Evolutionary conservation across 2,888 invertebrate species (phyloP), one percentile per base, ranked within the genome.

Genomic region (Azorinus chamasolen): DNA sequence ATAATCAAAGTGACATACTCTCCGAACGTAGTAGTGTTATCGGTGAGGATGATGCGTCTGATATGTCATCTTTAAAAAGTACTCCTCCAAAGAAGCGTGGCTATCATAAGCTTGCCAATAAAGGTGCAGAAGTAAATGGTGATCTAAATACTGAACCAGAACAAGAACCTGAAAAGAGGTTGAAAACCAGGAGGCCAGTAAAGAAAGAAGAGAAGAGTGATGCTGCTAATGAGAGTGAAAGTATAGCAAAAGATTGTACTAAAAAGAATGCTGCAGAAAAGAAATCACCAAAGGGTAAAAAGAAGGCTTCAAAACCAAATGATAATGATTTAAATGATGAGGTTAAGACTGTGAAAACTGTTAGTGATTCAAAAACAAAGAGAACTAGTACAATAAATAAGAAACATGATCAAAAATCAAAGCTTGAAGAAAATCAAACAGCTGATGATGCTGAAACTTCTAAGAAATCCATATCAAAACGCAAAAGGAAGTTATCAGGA

Each of bases 71-170:
- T 10, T 27, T 75, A 10, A 81, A 78, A 61, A 78, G 77, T 46
- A 81, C 81, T 20, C 81, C 81, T 18, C 81, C 78, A 14, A 81
- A 81, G 27, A 81, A 81, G 37, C 66, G 81, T 8, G 74, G 71
- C 48, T 80, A 76, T 39, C 63, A 70, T 20, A 73, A 73, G 27
- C 24, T 80, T 24, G 25, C 73, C 4, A 73, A 51, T 24, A 72
- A 74, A 65, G 74, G 65, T 71, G 58, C 61, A 48, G 78, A 80
- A 66, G 45, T 76, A 12, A 83, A 80, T 76, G 73, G 73, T 20
- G 69, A 71, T 61, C 18, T 37, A 18, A 24, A 54, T 62, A 37
- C 39, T 32, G 62, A 61, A 50, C 5, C 20, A 54, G 68, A 51
- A 24, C 24, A 10, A 8, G 48, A 57, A 14, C 48, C 6, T 53